A percentile compares a stretch with the other conserved stretches of the same genome.
Conservation (phyloP, 2,888 invertebrate genomes). For the Cepaea hortensis region DNA sequence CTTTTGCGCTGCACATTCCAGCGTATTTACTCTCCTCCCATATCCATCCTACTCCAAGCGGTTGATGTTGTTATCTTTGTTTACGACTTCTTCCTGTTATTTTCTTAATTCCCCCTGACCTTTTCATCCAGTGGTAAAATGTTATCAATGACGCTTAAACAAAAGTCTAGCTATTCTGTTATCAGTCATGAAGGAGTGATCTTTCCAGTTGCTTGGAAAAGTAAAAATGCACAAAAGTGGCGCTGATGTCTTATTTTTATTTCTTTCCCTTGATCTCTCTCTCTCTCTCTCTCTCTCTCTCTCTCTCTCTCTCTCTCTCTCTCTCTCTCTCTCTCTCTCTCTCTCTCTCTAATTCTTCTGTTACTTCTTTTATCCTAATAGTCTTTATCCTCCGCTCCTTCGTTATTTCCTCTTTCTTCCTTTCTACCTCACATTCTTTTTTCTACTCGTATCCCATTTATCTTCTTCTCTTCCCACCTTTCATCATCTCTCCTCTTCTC, state of each 20-base stretch:
- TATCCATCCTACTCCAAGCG: not conserved
- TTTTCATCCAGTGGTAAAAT: not conserved
- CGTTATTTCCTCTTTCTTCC: not conserved
- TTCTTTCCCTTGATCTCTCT: not conserved
- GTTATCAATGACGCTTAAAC: not conserved
- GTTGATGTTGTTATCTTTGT: not conserved
- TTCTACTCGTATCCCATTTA: not conserved
- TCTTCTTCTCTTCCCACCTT: not conserved
- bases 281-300: not conserved
- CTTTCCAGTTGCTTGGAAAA: not conserved
- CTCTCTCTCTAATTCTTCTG: not conserved
- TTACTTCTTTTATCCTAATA: not conserved
- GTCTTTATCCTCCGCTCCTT: not conserved
- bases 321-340: not conserved
- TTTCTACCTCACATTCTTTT: not conserved
- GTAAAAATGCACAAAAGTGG: not conserved
- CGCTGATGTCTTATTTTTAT: too few species aligned
- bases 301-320: not conserved
- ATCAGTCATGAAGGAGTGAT: not conserved
- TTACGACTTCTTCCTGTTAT: not conserved
- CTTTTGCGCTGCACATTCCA: too few species aligned
- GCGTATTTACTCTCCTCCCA: not conserved
- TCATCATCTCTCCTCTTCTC: not conserved
- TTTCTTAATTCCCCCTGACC: constrained; percentile 19
- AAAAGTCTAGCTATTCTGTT: not conserved